Evolutionary conservation across 2,888 invertebrate species (phyloP), one percentile per base, ranked within the genome.

Genomic region (Tromatobia lineatoria): DNA sequence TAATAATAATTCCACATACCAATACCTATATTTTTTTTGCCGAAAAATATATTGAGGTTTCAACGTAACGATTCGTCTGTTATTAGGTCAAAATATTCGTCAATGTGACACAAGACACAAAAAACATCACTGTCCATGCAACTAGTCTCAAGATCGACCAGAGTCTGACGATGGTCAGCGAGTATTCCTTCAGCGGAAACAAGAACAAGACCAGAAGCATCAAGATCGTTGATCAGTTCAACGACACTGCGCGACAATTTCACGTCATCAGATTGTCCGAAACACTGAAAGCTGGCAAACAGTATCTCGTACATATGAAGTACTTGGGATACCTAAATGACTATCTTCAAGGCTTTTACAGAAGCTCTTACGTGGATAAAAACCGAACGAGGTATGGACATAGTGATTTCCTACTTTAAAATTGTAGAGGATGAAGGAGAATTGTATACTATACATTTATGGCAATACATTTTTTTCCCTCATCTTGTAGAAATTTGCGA

Each of bases 311-410:
- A 85, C 94, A 95, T 86, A 96, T 98, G 83, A 95, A 95, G 67
- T 98, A 96, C 90, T 94, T 95, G 6, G 98, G 98, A 0, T 94
- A 95, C 82, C 94, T 98, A 71, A 96, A 96, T 90, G 97, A 97
- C 91, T 95, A 96, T 87, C 94, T 98, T 47, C 96, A 96, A 89
- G 98, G 98, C 59, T 97, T 98, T 93, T 98, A 98, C 91, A 95
- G 97, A 88, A 97, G 97, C 94, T 97, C 97, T 0, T 98, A 98
- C 92, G 95, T 95, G 87, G 95, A 95, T 86, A 95, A 95, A 85
- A 96, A 96, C 88, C 94, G 96, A 78, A 96, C 95, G 88, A 96
- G 96, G 97, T 97, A 93, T 94, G 29, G 7, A 29, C 18, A 57
- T 25, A n/a, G 3, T 13, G 34, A n/a, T 50, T 67, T 38, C 6